A percentile compares a stretch with the other conserved stretches of the same genome.
Conservation (phyloP, 2,797 vertebrate species). For the Linurgus olivaceus region DNA sequence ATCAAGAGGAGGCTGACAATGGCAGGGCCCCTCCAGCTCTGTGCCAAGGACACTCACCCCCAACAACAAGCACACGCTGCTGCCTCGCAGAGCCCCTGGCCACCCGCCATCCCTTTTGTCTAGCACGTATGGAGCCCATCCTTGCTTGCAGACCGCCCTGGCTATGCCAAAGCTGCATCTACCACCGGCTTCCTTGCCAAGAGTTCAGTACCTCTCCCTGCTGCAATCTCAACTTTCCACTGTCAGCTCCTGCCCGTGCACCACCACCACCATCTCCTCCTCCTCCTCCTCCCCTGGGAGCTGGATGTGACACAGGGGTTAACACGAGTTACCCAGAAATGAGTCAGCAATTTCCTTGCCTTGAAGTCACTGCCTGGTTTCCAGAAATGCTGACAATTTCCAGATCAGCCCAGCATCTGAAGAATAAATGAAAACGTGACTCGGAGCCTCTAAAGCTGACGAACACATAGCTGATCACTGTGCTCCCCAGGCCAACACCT, state of each 20-base stretch:
- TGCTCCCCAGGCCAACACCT: neutral
- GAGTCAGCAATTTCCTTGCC: conserved; percentile 18
- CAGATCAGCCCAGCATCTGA: neutral
- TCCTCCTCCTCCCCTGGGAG: neutral
- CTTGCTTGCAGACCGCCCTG: neutral
- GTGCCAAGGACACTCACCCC: conserved; percentile 49
- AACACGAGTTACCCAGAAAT: neutral
- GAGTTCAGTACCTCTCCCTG: neutral
- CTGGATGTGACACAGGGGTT: neutral
- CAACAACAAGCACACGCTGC: conserved; percentile 33
- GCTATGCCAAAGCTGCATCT: neutral
- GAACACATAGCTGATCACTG: neutral
- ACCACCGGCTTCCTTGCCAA: neutral
- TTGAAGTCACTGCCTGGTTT: neutral
- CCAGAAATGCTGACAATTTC: conserved; percentile 3
- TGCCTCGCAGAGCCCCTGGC: conserved; percentile 36
- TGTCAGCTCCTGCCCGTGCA: neutral
- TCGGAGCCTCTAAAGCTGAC: neutral
- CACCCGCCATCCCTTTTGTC: conserved; percentile 41
- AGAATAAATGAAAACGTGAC: neutral
- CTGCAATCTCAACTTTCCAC: neutral
- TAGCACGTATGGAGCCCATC: conserved; percentile 39
- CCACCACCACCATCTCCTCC: neutral
- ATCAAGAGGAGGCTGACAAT: conserved; percentile 44
- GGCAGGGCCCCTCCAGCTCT: neutral